Conservation (phyloP, 2,113 vertebrate species). For the Myrmecophaga tridactyla region DNA sequence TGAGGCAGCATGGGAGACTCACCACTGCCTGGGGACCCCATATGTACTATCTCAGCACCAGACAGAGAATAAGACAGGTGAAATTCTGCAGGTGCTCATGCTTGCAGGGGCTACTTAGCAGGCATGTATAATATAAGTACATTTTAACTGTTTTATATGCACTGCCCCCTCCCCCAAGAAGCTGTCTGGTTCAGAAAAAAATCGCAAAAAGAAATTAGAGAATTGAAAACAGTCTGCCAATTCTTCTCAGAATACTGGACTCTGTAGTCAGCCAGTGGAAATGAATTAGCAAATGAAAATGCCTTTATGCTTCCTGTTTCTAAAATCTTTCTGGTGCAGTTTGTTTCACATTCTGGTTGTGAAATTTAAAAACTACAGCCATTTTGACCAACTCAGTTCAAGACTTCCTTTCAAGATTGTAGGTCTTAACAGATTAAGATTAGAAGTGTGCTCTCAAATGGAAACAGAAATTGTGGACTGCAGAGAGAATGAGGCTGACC, state of each 20-base stretch:
- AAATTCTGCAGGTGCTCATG: accelerated
- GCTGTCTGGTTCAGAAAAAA: neutral
- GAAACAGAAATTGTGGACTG: neutral
- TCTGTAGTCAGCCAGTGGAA: neutral
- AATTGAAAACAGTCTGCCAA: neutral
- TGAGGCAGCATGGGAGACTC: too few species aligned
- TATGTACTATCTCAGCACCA: accelerated
- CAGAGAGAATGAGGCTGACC: accelerated
- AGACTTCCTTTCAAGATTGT: neutral
- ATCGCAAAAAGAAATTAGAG: neutral
- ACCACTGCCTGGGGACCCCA: too few species aligned
- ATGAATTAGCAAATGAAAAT: too few species aligned
- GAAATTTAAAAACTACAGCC: neutral
- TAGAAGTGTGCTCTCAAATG: neutral
- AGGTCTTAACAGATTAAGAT: neutral
- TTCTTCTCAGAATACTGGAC: accelerated
- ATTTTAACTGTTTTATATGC: neutral
- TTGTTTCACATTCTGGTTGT: neutral
- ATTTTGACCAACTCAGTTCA: neutral
- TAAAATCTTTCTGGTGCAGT: neutral
- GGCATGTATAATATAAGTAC: accelerated
- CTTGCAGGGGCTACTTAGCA: neutral
- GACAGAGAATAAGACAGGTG: neutral
- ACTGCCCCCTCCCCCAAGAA: neutral
- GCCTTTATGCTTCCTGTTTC: neutral